Evolutionary conservation across 1,140 invertebrate species (phyloP).

Genomic region (Drosophila cardini): DNA sequence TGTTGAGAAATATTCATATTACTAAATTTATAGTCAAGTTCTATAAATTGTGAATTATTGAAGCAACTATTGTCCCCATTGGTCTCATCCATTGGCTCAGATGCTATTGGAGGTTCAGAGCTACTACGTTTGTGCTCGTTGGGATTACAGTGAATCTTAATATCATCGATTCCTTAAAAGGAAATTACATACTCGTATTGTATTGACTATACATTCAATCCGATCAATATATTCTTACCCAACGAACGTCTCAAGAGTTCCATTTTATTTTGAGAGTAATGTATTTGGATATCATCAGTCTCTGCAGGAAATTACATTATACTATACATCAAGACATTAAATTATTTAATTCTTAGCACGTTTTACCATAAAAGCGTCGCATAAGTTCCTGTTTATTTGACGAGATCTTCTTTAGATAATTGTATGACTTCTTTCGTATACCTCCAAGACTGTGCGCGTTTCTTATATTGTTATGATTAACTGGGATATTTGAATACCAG

Average conservation of each 20-base stretch:
- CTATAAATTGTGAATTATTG: not conserved
- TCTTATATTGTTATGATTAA: not conserved
- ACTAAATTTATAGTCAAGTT: not conserved
- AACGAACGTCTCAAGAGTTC: not conserved
- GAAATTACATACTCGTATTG: not conserved
- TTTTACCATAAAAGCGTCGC: not conserved
- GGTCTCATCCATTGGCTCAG: not conserved
- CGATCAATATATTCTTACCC: not conserved
- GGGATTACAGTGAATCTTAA: not conserved
- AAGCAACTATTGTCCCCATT: not conserved
- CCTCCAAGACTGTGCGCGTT: not conserved
- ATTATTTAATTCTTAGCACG: too few relatives aligned
- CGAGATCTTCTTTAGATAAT: not conserved
- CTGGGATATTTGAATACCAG: not conserved
- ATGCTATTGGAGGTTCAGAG: not conserved
- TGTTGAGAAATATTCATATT: not conserved
- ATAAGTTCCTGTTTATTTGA: not conserved
- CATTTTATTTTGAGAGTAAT: not conserved
- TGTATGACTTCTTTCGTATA: not conserved
- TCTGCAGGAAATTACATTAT: too few relatives aligned
- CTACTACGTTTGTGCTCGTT: not conserved
- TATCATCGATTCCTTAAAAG: not conserved
- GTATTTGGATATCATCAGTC: too few relatives aligned
- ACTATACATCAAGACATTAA: too few relatives aligned
- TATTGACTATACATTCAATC: not conserved